Base-by-base conservation (phyloP, 2,888 invertebrate species). In the Thymelicus acteon region DNA sequence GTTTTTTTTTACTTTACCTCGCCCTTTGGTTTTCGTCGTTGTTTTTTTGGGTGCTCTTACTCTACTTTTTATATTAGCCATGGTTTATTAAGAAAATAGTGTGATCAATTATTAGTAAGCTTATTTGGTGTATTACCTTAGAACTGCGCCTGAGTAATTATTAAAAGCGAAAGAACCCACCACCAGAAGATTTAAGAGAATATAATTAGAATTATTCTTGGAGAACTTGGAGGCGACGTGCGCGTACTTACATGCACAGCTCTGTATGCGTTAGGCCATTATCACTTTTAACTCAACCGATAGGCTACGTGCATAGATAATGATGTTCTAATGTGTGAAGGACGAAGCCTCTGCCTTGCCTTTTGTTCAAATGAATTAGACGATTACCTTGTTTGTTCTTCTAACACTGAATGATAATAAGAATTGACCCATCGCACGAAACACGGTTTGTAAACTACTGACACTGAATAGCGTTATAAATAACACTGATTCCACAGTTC, bases 321-420 rank as follows among this genome's bases (percentile, higher is more conserved):
- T 83, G 86, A 89, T 88, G 81, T 83, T 87, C 85, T 89, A 90
- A 91, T 89, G 90, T 90, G 90, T 91, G 93, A 93, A 93, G 93
- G 93, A 91, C 92, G 83, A 79, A 78, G 74, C 79, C 77, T 78
- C 77, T 78, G 84, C 86, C 63, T 69, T 63, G 63, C 69, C 91
- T 92, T 91, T 92, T 92, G 91, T 92, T 84, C 89, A 81, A 76
- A 81, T 84, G 84, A 88, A 88, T 87, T 85, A 87, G 83, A 81
- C 82, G 75, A 79, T 89, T 92, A 90, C 91, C 92, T 92, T 90
- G 88, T 81, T 80, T 74, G 73, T 73, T 78, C 79, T 76, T 74
- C 76, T 81, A 79, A 80, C 81, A 84, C 80, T 83, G 48, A 69
- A 63, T 62, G 62, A 62, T 69, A 69, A 58, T 64, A 69, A 39